Conservation (phyloP, 1,140 invertebrate species). For the Matsumurasca onukii region DNA sequence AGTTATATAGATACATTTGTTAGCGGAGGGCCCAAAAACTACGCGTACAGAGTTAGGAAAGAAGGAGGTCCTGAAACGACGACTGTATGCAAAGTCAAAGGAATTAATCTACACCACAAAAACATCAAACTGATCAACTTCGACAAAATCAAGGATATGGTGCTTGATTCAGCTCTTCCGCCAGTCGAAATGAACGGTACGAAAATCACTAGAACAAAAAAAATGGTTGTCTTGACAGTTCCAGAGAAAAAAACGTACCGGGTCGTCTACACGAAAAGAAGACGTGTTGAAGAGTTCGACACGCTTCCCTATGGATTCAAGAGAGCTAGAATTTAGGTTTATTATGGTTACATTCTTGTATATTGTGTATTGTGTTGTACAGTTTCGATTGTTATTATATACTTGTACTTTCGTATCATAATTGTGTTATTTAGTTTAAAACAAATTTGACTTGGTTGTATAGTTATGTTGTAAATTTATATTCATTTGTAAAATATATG, state of each 20-base stretch:
- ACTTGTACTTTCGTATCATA: too few species aligned
- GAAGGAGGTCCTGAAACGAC: not conserved
- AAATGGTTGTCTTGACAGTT: too few species aligned
- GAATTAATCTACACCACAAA: not conserved
- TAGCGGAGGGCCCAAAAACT: conserved; percentile 40
- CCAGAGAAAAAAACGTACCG: not conserved
- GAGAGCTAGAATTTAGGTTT: too few species aligned
- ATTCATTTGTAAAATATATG: too few species aligned
- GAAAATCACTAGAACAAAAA: not conserved
- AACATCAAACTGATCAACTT: not conserved
- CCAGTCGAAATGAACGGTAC: too few species aligned
- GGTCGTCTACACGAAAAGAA: not conserved
- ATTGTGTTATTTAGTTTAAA: too few species aligned
- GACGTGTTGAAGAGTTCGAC: not conserved
- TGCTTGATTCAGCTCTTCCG: too few species aligned
- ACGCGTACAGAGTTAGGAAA: conserved; percentile 38
- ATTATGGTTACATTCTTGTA: too few species aligned
- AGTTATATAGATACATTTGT: conserved; percentile 43
- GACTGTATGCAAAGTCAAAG: not conserved
- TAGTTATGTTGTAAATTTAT: too few species aligned
- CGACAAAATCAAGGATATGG: not conserved
- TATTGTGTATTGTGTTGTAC: too few species aligned
- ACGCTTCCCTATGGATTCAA: conserved; percentile 10
- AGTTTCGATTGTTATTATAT: too few species aligned
- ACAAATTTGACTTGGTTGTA: too few species aligned